Conservation (phyloP, 2,113 vertebrate genomes). For the Pelusios castaneus region DNA sequence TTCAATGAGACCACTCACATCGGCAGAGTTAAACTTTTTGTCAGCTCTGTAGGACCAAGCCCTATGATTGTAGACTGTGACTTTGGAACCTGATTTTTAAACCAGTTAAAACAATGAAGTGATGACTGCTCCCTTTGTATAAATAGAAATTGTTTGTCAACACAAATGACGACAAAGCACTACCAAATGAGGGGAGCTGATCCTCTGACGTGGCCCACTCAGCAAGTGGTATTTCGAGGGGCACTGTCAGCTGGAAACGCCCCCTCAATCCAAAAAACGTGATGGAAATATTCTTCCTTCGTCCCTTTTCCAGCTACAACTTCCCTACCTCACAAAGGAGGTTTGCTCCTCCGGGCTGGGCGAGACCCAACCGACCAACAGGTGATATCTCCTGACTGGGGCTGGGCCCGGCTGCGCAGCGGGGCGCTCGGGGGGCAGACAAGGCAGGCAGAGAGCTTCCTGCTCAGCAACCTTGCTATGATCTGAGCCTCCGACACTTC, state of each 20-base stretch:
- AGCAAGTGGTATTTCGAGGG: rapidly evolving
- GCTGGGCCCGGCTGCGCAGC: no score
- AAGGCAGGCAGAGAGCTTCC: no score
- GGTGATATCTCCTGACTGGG: no score
- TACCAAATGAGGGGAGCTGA: not conserved
- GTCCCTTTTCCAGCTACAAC: not conserved
- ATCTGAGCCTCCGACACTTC: not conserved
- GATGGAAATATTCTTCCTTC: not conserved
- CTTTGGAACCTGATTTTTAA: not conserved
- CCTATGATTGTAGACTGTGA: not conserved
- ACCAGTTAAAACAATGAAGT: not conserved
- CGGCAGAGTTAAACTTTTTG: not conserved
- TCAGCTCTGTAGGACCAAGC: not conserved
- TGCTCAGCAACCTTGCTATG: not conserved
- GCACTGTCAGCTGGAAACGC: rapidly evolving
- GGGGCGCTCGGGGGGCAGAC: no score
- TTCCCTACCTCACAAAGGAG: not conserved
- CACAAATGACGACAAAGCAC: not conserved
- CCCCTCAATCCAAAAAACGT: not conserved
- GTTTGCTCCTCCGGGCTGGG: not conserved
- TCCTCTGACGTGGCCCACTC: not conserved
- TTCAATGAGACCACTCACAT: not conserved
- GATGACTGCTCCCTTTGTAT: not conserved
- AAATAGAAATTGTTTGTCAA: not conserved
- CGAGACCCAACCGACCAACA: not conserved